Percentiles rank a stretch among this genome's conserved stretches.
phyloP scores from a whole-genome alignment of 2,888 invertebrate species.

The Bimastos eiseni region DNA sequence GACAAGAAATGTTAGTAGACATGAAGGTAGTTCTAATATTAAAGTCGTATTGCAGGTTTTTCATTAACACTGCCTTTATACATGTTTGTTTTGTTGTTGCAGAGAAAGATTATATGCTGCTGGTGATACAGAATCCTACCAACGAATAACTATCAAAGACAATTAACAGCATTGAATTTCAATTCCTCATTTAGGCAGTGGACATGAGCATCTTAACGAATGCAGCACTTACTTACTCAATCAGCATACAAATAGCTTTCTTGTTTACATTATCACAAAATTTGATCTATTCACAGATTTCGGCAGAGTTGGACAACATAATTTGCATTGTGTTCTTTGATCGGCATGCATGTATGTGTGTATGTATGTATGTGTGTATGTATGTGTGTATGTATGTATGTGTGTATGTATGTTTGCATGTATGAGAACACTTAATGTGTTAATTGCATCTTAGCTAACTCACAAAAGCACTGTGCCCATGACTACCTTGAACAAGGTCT shows the following conservation, averaged over 20 bases:
- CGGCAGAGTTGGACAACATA: neutral
- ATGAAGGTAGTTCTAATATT: neutral
- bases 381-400: too few relatives aligned
- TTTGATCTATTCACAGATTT: neutral
- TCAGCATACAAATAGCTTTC: neutral
- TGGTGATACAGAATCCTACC: slow-evolving; percentile 43
- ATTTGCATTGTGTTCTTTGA: neutral
- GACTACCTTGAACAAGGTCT: too few relatives aligned
- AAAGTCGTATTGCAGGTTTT: neutral
- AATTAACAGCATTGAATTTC: neutral
- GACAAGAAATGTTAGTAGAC: too few relatives aligned
- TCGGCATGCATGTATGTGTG: too few relatives aligned
- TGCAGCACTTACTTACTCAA: too few relatives aligned
- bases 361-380: neutral
- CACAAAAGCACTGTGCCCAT: too few relatives aligned
- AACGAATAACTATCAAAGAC: neutral
- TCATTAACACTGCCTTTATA: neutral
- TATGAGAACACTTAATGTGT: neutral
- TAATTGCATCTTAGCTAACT: too few relatives aligned
- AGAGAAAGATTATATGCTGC: slow-evolving; percentile 45
- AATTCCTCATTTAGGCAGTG: too few relatives aligned
- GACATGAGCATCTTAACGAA: too few relatives aligned
- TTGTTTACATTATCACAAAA: neutral
- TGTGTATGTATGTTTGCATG: neutral
- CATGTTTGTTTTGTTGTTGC: slow-evolving; percentile 31